Percentiles rank a stretch among this genome's conserved stretches.
Evolutionary conservation across 2,888 invertebrate species (phyloP).

Genomic region (Deroplatys truncata): DNA sequence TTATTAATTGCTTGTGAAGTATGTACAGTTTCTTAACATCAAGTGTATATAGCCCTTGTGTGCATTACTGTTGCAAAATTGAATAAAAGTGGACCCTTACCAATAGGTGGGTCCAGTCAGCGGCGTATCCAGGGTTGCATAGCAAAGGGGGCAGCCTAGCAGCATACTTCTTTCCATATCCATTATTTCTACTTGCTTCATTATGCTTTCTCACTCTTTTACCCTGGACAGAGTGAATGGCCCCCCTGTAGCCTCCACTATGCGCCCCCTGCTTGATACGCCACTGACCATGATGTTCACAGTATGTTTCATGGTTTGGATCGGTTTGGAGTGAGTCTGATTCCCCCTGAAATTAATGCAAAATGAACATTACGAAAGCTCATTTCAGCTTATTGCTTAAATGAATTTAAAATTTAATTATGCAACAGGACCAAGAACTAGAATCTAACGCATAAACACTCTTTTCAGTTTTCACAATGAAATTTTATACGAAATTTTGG

Average conservation of each 20-base stretch:
- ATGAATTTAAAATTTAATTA: neutral
- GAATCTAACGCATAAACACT: neutral
- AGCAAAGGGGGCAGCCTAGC: conserved; percentile 52
- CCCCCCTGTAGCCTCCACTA: conserved; percentile 14
- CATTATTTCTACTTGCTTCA: conserved; percentile 27
- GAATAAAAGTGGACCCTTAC: conserved; percentile 47
- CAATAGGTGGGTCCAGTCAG: conserved; percentile 65
- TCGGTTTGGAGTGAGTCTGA: conserved; percentile 38
- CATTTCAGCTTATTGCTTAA: neutral
- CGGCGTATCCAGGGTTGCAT: conserved; percentile 66
- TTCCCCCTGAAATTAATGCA: conserved; percentile 46
- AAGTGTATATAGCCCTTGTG: neutral
- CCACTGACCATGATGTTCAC: conserved; percentile 46
- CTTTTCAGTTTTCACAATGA: neutral
- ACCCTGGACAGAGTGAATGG: conserved; percentile 21
- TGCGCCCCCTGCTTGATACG: conserved; percentile 45
- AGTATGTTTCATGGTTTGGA: conserved; percentile 31
- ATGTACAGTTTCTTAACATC: neutral
- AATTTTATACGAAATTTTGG: neutral
- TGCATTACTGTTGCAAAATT: neutral
- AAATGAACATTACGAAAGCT: conserved; percentile 37
- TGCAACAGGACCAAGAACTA: neutral
- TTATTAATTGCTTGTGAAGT: neutral
- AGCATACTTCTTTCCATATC: conserved; percentile 28
- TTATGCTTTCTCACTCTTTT: conserved; percentile 30